These are phyloP conservation scores for Neotragus moschatus DNA, from an alignment of 2,113 vertebrate species.

Conservation along the genomic window DNA sequence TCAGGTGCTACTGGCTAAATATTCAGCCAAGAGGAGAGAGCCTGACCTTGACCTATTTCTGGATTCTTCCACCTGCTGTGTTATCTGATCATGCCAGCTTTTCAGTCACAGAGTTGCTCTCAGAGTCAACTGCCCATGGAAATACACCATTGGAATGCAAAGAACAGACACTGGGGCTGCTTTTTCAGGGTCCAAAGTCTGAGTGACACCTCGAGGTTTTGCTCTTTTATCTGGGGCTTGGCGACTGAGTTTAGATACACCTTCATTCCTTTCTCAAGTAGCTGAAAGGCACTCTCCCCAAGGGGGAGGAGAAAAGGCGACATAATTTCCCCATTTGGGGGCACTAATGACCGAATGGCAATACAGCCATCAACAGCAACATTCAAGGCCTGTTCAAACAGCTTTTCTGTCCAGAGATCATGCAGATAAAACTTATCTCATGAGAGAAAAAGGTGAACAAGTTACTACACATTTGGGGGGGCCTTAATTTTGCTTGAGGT, in stretches of 20 bases:
- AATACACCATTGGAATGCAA: not conserved
- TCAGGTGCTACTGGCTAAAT: not conserved
- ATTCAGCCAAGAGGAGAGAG: not conserved
- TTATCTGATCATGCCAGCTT: not conserved
- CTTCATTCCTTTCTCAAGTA: not conserved
- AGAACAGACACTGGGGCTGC: not conserved
- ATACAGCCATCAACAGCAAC: not conserved
- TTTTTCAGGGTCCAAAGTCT: not conserved
- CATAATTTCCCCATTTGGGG: not conserved
- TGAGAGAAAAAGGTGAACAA: not conserved
- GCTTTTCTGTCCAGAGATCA: not conserved
- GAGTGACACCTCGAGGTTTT: not conserved
- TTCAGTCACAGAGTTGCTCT: not conserved
- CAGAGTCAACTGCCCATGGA: not conserved
- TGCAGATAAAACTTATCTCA: not conserved
- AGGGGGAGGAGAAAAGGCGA: not conserved
- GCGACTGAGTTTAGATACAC: not conserved
- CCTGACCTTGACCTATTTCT: slow-evolving; percentile 3
- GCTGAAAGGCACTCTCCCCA: not conserved
- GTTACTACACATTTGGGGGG: not conserved
- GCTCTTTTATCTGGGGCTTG: not conserved
- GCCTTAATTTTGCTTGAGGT: not conserved
- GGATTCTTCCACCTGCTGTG: not conserved
- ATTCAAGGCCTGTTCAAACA: not conserved
- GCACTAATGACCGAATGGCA: not conserved